Base-by-base conservation (phyloP, 2,888 invertebrate genomes). In the Malacosoma neustria region DNA sequence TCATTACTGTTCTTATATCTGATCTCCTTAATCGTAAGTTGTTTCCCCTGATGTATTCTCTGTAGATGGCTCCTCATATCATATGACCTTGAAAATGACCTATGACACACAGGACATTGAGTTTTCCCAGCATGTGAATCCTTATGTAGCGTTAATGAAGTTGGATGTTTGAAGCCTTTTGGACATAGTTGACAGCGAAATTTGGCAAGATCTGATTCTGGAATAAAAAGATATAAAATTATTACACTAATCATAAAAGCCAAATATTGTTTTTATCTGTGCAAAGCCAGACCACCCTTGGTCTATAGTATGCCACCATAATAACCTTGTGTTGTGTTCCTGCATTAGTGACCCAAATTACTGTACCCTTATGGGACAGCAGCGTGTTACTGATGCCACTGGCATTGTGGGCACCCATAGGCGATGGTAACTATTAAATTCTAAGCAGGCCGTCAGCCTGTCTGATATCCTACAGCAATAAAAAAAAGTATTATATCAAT, bases 61-160 rank as follows among this genome's bases (percentile, higher is more conserved):
- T 87, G 82, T 30, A 89, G 62, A 48, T 89, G 89, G 49, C 87
- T 87, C 47, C 87, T 73, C 89, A 89, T 89, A 48, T 89, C 89
- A 54, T 89, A 89, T 43, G 88, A 89, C 42, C 89, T 72, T 48
- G 89, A 89, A 61, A 89, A 89, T 41, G 88, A 87, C 45, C 89
- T 76, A 46, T 85, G 87, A 51, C 90, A 90, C 36, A 89, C 87
- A 6, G 89, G 89, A 51, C 89, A 90, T 53, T 87, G 87, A 13
- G 89, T 90, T 64, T 89, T 89, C 14, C 89, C 89, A 36, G 87
- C 87, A 51, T 90, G 89, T 33, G 89, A 87, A 60, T 89, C 89
- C 69, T 87, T 89, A 57, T 90, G 89, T 35, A 89, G 72, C 39
- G 88, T 89, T 54, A 89, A 67, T 37, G 89, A 89, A 46, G 88